phyloP scores from a whole-genome alignment of 2,797 vertebrate species.

The Holocentrus rufus region DNA sequence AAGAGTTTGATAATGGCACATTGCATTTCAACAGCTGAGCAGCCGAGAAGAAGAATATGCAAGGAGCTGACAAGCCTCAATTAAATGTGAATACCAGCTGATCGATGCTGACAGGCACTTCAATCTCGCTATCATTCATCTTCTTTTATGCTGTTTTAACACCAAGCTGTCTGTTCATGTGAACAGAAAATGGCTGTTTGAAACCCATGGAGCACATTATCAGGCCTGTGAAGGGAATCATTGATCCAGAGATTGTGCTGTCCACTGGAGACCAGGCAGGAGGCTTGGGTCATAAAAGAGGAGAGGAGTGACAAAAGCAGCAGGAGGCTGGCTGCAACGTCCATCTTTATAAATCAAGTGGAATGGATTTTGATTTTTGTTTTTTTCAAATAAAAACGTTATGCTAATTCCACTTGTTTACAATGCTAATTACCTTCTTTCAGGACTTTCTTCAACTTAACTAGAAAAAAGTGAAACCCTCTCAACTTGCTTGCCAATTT shows the following conservation, averaged over 20 bases:
- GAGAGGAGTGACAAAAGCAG: not conserved
- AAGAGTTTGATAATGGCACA: slow-evolving; percentile 63
- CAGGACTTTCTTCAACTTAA: too few species aligned
- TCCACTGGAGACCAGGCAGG: slow-evolving; percentile 3
- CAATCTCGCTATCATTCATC: slow-evolving; percentile 68
- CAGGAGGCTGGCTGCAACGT: not conserved
- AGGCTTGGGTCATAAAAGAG: slow-evolving; percentile 7
- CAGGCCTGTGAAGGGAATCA: slow-evolving; percentile 45
- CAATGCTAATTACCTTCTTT: too few species aligned
- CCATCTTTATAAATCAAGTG: not conserved
- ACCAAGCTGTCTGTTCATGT: slow-evolving; percentile 45
- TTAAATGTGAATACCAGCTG: slow-evolving; percentile 73
- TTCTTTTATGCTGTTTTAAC: slow-evolving; percentile 67
- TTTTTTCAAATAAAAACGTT: too few species aligned
- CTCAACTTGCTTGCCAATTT: not conserved
- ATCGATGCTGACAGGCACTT: slow-evolving; percentile 73
- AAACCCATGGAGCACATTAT: slow-evolving; percentile 58
- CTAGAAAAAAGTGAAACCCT: not conserved
- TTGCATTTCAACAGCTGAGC: slow-evolving; percentile 54
- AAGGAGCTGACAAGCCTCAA: slow-evolving; percentile 62
- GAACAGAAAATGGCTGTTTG: slow-evolving; percentile 62
- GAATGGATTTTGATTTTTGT: too few species aligned
- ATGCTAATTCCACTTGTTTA: too few species aligned
- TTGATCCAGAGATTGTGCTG: slow-evolving; percentile 51
- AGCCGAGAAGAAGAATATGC: slow-evolving; percentile 44